A percentile compares a stretch with the other conserved stretches of the same genome.
These are phyloP conservation scores for Noctua janthina DNA, from an alignment of 2,888 invertebrate genomes.

Conservation along the genomic window DNA sequence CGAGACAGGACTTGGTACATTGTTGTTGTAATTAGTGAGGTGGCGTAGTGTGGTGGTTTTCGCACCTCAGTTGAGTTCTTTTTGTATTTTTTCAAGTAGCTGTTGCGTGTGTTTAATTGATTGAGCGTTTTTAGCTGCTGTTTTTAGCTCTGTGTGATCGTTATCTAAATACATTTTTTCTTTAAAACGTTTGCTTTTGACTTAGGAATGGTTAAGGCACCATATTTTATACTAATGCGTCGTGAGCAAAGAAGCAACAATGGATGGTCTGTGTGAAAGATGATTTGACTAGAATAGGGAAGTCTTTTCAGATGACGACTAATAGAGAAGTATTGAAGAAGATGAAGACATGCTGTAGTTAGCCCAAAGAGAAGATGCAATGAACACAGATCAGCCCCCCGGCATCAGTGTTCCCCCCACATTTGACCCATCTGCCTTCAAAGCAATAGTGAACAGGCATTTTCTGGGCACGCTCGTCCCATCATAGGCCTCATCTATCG, in stretches of 20 bases:
- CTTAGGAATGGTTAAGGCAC: not conserved
- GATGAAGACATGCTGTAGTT: not conserved
- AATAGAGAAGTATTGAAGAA: not conserved
- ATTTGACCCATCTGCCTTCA: too few species aligned
- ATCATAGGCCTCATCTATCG: too few species aligned
- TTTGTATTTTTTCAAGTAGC: conserved; percentile 47
- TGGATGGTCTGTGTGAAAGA: not conserved
- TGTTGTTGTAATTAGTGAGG: conserved; percentile 79
- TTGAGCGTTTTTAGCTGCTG: conserved; percentile 8
- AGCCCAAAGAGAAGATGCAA: too few species aligned
- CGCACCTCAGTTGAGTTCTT: conserved; percentile 65
- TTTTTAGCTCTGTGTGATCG: conserved; percentile 25
- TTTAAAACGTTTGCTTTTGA: not conserved
- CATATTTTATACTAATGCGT: not conserved
- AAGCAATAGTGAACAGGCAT: too few species aligned
- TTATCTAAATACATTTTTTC: conserved; percentile 29
- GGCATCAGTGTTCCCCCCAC: too few species aligned
- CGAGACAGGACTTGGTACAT: conserved; percentile 69
- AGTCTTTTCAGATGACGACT: not conserved
- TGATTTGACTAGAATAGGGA: not conserved
- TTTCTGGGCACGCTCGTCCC: too few species aligned
- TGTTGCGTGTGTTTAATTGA: conserved; percentile 46
- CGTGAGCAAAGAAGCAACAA: not conserved
- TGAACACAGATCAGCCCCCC: too few species aligned
- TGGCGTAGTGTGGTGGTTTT: conserved; percentile 49